Base-by-base conservation (phyloP, 92 coral and sea anemone genomes). In the Hydrozoanthus gracilis region DNA sequence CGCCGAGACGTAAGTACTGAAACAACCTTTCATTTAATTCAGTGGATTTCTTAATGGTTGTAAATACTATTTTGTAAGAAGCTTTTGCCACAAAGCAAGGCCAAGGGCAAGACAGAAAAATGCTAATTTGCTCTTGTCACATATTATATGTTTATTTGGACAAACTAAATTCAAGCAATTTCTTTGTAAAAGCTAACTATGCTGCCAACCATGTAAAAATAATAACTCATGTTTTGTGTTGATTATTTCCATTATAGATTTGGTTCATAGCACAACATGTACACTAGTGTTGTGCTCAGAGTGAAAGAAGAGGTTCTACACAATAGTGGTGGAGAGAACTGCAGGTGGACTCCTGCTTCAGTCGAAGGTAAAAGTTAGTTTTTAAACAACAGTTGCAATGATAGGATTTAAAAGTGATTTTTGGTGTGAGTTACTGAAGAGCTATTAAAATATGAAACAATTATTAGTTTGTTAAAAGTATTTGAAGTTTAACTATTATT, bases 281-380 rank as follows among this genome's bases (percentile, higher is more conserved):
- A n/a, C n/a, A n/a, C 4, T 17, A 12, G 18, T 52, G 15, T 78
- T 17, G 58, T 51, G 3, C 4, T 17, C 13, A 78, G 83, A 54
- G 83, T 78, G 83, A 16, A 6, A 4, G 65, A 54, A 20, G 83
- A 46, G 69, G 83, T 78, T 4, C 39, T 78, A 4, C 69, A 54
- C 44, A 48, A 80, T 17, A 18, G 51, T 14, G 86, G 86, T 17
- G 86, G 72, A 61, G 74, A 80, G 47, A 46, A 61, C 8, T 80
- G 86, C 70, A 14, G 11, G 11, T 80, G 86, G 86, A 51, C 86
- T 27, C 54, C 2, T 13, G 86, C 86, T 14, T 48, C 71, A 44
- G 61, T 80, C 20, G 86, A 80, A 80, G 86, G 86, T 80, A 80
- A 78, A 65, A 16, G 15, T 65, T 7, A 16, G 7, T 65, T 65